Conservation (phyloP, 2,888 invertebrate species). For the Sthenelais limicola region DNA sequence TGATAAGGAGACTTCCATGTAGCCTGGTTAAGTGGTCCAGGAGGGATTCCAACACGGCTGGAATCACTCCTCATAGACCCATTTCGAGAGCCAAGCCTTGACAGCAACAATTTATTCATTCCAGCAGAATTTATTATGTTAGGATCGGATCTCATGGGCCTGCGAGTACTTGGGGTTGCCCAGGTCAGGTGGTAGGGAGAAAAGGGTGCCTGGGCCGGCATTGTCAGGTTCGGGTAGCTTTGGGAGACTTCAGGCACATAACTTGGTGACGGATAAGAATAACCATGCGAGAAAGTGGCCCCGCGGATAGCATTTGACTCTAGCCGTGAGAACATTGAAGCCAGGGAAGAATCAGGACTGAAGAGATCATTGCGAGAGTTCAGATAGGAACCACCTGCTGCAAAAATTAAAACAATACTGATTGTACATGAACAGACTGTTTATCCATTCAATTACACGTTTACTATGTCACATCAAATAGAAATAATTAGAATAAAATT, state of each 20-base stretch:
- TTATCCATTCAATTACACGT: no score
- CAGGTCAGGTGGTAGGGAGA: conserved; percentile 59
- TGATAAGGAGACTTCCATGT: conserved; percentile 55
- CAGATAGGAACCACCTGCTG: no score
- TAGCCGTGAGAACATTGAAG: conserved; percentile 2
- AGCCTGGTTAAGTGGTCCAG: no score
- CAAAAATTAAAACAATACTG: no score
- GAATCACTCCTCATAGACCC: no score
- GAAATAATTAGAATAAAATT: no score
- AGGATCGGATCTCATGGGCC: conserved; percentile 1
- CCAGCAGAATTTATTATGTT: conserved; percentile 12
- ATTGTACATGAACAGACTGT: no score
- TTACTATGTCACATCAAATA: no score
- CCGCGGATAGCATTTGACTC: background rate
- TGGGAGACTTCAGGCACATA: conserved; percentile 24
- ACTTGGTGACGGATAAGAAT: background rate
- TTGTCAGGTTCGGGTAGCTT: conserved; percentile 37
- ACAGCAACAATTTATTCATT: no score
- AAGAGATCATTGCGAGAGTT: no score
- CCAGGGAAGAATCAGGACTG: conserved; percentile 1
- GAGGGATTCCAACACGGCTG: no score
- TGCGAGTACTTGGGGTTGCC: conserved; percentile 47
- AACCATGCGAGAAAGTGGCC: background rate
- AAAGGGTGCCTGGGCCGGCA: conserved; percentile 53
- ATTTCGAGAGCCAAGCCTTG: no score